phyloP scores from a whole-genome alignment of 2,113 vertebrate genomes.

The zebrafish (Danio rerio) region GRCz12tu NC_133192.1:31280001-31280500 shows the following conservation, averaged over 20 bases:
- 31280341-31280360: slow-evolving; percentile 64
- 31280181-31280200: slow-evolving; percentile 96
- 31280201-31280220: slow-evolving; percentile 85
- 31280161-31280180: slow-evolving; percentile 99
- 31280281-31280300: slow-evolving; percentile 7
- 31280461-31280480: slow-evolving; percentile 73
- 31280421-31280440: slow-evolving; percentile 66
- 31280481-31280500: slow-evolving; percentile 79
- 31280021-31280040: slow-evolving; percentile 96
- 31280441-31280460: slow-evolving; percentile 71
- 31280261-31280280: slow-evolving; percentile 27
- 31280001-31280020: slow-evolving; percentile 98
- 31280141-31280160: slow-evolving; percentile 87
- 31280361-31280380: slow-evolving; percentile 35
- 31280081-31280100: slow-evolving; percentile 99
- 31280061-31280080: slow-evolving; percentile 96
- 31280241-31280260: slow-evolving; percentile 21
- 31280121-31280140: slow-evolving; percentile 98
- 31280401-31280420: slow-evolving; percentile 49
- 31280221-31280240: slow-evolving; percentile 74
- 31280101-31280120: slow-evolving; percentile 97
- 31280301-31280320: slow-evolving; percentile 39
- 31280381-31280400: slow-evolving; percentile 35
- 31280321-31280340: slow-evolving; percentile 41
- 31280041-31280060: slow-evolving; percentile 99